phyloP scores from a whole-genome alignment of 2,113 vertebrate species.

The Clarias macrocephalus region DNA sequence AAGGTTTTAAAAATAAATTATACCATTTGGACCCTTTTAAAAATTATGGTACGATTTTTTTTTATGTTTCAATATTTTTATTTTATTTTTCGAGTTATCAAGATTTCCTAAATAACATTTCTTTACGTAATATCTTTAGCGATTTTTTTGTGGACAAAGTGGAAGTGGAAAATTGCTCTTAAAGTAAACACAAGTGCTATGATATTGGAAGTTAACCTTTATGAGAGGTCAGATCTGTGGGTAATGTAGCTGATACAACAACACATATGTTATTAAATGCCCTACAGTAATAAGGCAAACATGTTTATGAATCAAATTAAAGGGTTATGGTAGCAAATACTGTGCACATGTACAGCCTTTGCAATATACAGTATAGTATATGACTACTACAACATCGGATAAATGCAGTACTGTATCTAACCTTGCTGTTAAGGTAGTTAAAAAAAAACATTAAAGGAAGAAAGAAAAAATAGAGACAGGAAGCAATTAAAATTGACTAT shows the following conservation, averaged over 20 bases:
- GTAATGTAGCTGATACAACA: not conserved
- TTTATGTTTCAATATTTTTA: too few species aligned
- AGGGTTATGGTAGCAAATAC: not conserved
- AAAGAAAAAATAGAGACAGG: not conserved
- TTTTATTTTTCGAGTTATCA: too few species aligned
- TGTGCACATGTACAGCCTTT: not conserved
- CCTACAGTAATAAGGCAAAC: not conserved
- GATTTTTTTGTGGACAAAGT: not conserved
- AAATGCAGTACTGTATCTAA: not conserved
- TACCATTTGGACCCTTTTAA: not conserved
- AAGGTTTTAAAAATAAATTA: not conserved
- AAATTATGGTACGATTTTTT: not conserved
- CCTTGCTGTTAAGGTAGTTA: not conserved
- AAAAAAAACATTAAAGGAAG: not conserved
- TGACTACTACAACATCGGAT: not conserved
- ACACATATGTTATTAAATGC: not conserved
- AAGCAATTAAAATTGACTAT: not conserved
- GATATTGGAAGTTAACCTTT: not conserved
- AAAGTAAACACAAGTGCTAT: not conserved
- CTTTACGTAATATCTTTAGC: too few species aligned
- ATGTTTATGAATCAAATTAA: not conserved
- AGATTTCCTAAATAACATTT: not conserved
- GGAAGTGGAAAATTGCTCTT: not conserved
- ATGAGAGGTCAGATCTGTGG: not conserved
- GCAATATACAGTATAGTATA: not conserved